Conservation (phyloP, 2,888 invertebrate species). For the Carabus problematicus region DNA sequence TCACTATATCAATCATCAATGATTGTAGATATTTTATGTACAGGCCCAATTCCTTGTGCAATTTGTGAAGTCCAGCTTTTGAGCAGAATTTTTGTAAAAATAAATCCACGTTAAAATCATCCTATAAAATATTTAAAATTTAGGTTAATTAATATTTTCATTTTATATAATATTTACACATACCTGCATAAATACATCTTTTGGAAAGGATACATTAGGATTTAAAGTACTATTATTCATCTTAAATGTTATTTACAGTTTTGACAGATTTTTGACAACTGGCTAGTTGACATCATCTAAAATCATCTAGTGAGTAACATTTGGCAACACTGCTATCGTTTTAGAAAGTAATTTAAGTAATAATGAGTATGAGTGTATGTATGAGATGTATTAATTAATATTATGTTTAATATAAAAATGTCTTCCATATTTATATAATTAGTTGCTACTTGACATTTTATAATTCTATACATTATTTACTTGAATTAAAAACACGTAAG, state of each 20-base stretch:
- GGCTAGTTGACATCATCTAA: neutral
- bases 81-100: slow-evolving; percentile 37
- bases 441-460: too few species aligned
- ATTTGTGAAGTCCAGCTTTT: slow-evolving; percentile 38
- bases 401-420: too few species aligned
- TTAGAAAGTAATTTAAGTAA: too few species aligned
- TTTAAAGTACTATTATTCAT: slow-evolving; percentile 25
- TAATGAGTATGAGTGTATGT: too few species aligned
- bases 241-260: neutral
- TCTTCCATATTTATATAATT: too few species aligned
- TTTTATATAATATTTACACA: neutral
- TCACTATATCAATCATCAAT: slow-evolving; percentile 38
- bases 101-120: slow-evolving; percentile 34
- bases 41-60: slow-evolving; percentile 36
- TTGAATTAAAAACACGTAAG: too few species aligned
- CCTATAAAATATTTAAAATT: slow-evolving; percentile 12
- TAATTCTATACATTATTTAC: too few species aligned
- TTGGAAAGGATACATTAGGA: slow-evolving; percentile 33
- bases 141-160: neutral
- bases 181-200: slow-evolving; percentile 31
- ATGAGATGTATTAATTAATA: too few species aligned
- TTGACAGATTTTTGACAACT: too few species aligned
- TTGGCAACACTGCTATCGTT: too few species aligned
- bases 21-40: slow-evolving; percentile 38
- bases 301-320: neutral